Evolutionary conservation across 2,113 vertebrate genomes (phyloP), one percentile per base, ranked within the genome.

Genomic region (Chloropsis hardwickii): DNA sequence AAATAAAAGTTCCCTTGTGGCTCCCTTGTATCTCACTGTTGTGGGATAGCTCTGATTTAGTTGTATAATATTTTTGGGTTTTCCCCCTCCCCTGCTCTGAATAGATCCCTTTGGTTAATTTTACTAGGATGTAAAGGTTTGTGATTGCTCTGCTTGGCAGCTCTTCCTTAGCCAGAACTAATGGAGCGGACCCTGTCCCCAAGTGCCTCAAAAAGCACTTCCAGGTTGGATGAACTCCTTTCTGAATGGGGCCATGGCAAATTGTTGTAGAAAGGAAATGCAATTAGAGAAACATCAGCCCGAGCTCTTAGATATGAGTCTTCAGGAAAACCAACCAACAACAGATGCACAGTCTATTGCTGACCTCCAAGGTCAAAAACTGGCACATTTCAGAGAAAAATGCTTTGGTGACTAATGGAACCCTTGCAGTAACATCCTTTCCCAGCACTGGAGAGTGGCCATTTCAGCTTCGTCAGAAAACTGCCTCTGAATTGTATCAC

Each of bases 321-420:
- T 94, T 89, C 78, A 92, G 89, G 78, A 94, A 96, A 87, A 62
- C 3, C 73, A 94, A 11, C 73, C 60, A 88, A 83, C 77, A 86
- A 53, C 89, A 81, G 53, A 92, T 53, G 74, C 21, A 80, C 42
- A 82, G 54, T 85, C 45, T 72, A 24, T 66, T 76, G 27, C 81
- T 95, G 93, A 91, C 81, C 81, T 92, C 37, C 47, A 64, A 69
- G 91, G 84, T 92, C 58, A 91, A 92, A 90, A 92, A 11, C 33
- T 87, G 88, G n/a, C 58, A 69, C 53, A 31, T 65, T 76, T 80
- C 65, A 88, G 57, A 76, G 84, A 86, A 89, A 95, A 92, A 91
- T 5, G 12, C 81, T 80, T 85, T 65, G 61, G 66, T 95, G 92
- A 93, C 85, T 96, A 94, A 93, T 83, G 64, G 39, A 90, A 40